These are phyloP conservation scores for Diachrysia chrysitis DNA, from an alignment of 2,888 invertebrate genomes.

Conservation along the genomic window DNA sequence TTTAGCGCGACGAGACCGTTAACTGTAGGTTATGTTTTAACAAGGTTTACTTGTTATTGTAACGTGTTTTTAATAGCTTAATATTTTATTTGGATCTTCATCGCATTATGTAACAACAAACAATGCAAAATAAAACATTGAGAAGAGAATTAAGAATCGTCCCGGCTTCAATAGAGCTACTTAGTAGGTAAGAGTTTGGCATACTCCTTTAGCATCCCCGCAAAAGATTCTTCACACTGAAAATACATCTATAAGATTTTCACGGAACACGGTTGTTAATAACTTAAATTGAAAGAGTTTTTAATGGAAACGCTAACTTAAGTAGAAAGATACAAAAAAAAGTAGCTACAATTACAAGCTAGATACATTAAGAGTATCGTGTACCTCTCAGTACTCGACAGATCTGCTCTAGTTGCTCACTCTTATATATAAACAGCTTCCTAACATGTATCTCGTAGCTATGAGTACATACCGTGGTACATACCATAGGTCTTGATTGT, in stretches of 20 bases:
- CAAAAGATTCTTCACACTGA: not conserved
- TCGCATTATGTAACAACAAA: no score
- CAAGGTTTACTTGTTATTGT: conserved; percentile 17
- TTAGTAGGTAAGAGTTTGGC: no score
- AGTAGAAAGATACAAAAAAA: not conserved
- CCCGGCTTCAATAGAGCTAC: no score
- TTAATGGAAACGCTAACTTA: not conserved
- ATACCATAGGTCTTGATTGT: conserved; percentile 10
- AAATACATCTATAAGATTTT: not conserved
- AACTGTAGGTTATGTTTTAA: conserved; percentile 40
- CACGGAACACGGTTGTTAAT: not conserved
- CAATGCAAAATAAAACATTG: no score
- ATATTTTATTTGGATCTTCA: no score
- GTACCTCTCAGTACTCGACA: conserved; percentile 16
- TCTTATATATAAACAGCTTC: conserved; percentile 25
- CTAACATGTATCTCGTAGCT: not conserved
- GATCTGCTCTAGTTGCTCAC: conserved; percentile 22
- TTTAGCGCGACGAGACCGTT: conserved; percentile 39
- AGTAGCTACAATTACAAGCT: not conserved
- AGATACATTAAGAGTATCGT: conserved; percentile 8
- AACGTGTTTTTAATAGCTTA: not conserved
- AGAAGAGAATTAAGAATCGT: no score
- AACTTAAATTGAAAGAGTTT: not conserved
- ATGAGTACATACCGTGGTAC: not conserved
- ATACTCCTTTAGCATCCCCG: no score